Conservation (phyloP, 1,140 invertebrate genomes). For the Capitella teleta region DNA sequence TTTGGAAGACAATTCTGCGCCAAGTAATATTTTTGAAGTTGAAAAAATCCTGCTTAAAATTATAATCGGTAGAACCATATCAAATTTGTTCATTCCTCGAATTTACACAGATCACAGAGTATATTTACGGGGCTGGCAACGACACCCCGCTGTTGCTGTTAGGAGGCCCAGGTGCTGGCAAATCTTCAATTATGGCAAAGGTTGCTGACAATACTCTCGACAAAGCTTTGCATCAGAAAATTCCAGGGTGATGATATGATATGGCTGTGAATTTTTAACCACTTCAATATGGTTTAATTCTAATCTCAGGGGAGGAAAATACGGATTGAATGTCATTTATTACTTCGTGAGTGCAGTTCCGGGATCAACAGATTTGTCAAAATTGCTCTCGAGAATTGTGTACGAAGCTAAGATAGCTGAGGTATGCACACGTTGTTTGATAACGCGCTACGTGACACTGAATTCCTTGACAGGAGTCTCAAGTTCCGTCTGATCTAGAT, state of each 20-base stretch:
- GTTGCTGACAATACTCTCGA: slow-evolving; percentile 2
- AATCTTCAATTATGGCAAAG: slow-evolving; percentile 13
- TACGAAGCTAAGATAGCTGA: too few relatives aligned
- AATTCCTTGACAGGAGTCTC: too few relatives aligned
- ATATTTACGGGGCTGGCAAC: not conserved
- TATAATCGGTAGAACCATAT: too few relatives aligned
- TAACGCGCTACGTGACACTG: too few relatives aligned
- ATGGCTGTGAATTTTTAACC: too few relatives aligned
- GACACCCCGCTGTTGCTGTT: slow-evolving; percentile 12
- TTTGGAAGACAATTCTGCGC: too few relatives aligned
- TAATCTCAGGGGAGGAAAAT: not conserved
- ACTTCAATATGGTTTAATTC: too few relatives aligned
- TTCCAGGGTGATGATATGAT: not conserved
- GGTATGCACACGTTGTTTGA: too few relatives aligned
- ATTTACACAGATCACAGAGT: slow-evolving; percentile 12
- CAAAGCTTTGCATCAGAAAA: not conserved
- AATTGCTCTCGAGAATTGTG: slow-evolving; percentile 5
- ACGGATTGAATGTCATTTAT: slow-evolving; percentile 3
- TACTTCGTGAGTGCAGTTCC: slow-evolving; percentile 14
- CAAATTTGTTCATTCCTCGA: too few relatives aligned
- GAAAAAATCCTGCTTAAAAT: too few relatives aligned
- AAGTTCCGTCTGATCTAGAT: slow-evolving; percentile 30
- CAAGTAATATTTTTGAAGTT: too few relatives aligned
- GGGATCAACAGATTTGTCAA: slow-evolving; percentile 6
- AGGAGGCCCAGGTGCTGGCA: slow-evolving; percentile 12